Evolutionary conservation across 2,888 invertebrate genomes (phyloP).

Genomic region (Ophion costatus): DNA sequence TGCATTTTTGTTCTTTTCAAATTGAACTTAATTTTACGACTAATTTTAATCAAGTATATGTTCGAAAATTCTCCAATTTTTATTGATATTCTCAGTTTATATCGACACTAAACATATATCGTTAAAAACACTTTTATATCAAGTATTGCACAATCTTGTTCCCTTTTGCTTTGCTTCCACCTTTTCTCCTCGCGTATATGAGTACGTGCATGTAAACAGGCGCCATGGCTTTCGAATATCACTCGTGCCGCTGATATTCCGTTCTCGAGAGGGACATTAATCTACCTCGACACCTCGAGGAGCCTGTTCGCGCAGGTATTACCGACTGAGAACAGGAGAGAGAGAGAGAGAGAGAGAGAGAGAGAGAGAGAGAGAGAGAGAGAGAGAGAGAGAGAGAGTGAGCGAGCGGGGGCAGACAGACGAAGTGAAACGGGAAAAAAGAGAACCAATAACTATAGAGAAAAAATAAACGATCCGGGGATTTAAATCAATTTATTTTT

Average conservation of each 20-base stretch:
- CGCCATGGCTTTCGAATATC: conserved; percentile 35
- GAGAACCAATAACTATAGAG: background rate
- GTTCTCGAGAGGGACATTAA: conserved; percentile 39
- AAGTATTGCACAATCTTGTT: background rate
- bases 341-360: conserved; percentile 6
- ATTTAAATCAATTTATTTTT: conserved; percentile 67
- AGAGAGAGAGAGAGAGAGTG: conserved; percentile 5
- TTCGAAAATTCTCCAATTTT: background rate
- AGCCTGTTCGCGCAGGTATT: conserved; percentile 21
- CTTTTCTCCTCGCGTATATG: background rate
- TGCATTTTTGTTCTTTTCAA: too few species aligned
- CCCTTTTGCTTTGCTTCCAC: background rate
- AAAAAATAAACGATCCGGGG: conserved; percentile 5
- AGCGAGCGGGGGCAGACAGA: background rate
- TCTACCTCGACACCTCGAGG: conserved; percentile 48
- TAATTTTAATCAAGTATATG: background rate
- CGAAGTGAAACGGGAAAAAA: background rate
- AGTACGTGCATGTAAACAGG: conserved; percentile 13
- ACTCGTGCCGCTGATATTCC: conserved; percentile 26
- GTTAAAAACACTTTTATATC: background rate
- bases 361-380: conserved; percentile 11
- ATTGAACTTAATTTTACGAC: too few species aligned
- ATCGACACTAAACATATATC: background rate
- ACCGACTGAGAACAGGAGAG: conserved; percentile 7
- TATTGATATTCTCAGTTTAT: background rate